A percentile compares a stretch with the other conserved stretches of the same genome.
These are phyloP conservation scores for Hydraecia micacea DNA, from an alignment of 2,888 invertebrate genomes.

Conservation along the genomic window DNA sequence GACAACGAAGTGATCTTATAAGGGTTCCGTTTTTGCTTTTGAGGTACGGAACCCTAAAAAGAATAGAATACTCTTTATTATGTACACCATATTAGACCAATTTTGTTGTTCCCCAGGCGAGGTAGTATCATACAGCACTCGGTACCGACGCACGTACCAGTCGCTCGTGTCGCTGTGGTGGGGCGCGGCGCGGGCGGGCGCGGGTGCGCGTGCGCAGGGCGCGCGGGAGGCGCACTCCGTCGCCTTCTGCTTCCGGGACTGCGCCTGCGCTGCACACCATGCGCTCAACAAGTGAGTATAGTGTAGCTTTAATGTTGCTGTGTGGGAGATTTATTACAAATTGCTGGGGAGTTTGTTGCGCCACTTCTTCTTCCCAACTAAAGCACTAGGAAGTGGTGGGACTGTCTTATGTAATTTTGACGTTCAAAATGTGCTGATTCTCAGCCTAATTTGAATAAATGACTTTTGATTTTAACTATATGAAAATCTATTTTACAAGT, in stretches of 20 bases:
- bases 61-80: too few species aligned
- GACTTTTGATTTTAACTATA: neutral
- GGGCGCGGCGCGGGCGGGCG: constrained; percentile 87
- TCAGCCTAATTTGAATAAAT: neutral
- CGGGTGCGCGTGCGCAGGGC: constrained; percentile 90
- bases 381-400: neutral
- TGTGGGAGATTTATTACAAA: neutral
- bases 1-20: too few species aligned
- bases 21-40: too few species aligned
- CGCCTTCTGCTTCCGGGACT: constrained; percentile 96
- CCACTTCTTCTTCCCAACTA: neutral
- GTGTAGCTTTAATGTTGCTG: constrained; percentile 77
- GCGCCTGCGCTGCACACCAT: constrained; percentile 94
- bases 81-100: neutral
- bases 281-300: constrained; percentile 85
- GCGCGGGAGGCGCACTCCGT: constrained; percentile 95
- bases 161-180: constrained; percentile 94
- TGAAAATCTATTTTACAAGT: neutral
- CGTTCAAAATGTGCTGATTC: neutral
- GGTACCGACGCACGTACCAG: constrained; percentile 97
- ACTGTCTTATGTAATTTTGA: neutral
- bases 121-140: constrained; percentile 94
- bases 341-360: too few species aligned
- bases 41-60: too few species aligned
- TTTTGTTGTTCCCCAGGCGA: constrained; percentile 84